Base-by-base conservation (phyloP, 2,888 invertebrate genomes). In the Parnassius smintheus region DNA sequence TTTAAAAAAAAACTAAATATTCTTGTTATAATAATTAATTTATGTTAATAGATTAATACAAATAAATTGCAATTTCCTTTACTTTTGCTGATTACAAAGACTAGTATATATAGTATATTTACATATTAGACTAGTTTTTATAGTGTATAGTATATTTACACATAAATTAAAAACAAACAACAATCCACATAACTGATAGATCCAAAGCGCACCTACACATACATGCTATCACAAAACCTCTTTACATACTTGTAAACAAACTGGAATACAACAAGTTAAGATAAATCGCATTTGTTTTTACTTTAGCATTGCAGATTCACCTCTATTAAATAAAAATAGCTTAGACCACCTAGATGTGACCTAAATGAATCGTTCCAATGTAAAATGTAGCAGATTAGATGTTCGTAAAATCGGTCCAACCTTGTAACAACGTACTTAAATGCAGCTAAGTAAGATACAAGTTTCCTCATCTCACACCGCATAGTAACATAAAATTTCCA, bases 381-480 rank as follows among this genome's bases (percentile, higher is more conserved):
- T 72, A 70, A 70, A 68, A 69, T 72, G 67, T 71, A 72, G 70
- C 75, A 76, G 77, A 80, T 82, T 82, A 81, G 79, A 73, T 62
- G 70, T 67, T 84, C 82, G 80, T 87, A 83, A 85, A 85, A 77
- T 71, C 73, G 64, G 70, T 75, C 74, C 68, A 73, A 72, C 70
- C 70, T 75, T 70, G 75, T 72, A 75, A 74, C 70, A 70, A 57
- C 61, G 64, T 54, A 59, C 62, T 65, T 68, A 54, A 56, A 54
- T 54, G 68, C 64, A 58, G 54, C 61, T 65, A 58, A 65, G 65
- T 66, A 67, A 64, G 64, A 62, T 64, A 64, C 52, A 45, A 64
- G 53, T 9, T 35, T 59, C 45, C 60, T 61, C 59, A 57, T 71
- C 65, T 83, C 68, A 85, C 80, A 85, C 82, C 77, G 75, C 66